Base-by-base conservation (phyloP, 2,888 invertebrate genomes). In the Apocheima hispidaria region DNA sequence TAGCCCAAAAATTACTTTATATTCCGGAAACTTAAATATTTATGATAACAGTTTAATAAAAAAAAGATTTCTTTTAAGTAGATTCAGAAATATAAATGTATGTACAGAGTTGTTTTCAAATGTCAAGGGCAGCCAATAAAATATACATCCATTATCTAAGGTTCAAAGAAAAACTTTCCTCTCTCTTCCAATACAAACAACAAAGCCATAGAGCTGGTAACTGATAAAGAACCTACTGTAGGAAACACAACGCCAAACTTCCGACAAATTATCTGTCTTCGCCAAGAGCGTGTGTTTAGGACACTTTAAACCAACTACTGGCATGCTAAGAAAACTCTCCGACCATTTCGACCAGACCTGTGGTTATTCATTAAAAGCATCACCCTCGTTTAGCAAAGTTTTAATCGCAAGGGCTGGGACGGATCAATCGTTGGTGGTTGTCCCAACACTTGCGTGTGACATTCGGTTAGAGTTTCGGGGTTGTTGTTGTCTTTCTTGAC, bases 221-320 rank as follows among this genome's bases (percentile, higher is more conserved):
- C 77, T 79, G 81, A 82, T 81, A 79, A 82, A 79, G 82, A 79
- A 83, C 78, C 81, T 78, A 78, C 70, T 66, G 69, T 69, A 73
- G 73, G 71, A 74, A 81, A 82, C 74, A 81, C 77, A 71, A 66
- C 70, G 65, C 61, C 56, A 49, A 82, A 82, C 72, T 84, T 80
- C 71, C 75, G 75, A 80, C 81, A 85, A 84, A 81, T 84, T 82
- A 82, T 83, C 77, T 77, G 70, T 73, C 77, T 72, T 72, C 72
- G 68, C 63, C 70, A 71, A 72, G 75, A 77, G 77, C 78, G 82
- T 84, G 80, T 86, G 82, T 78, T 84, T 84, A 86, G 86, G 87
- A 81, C 77, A 66, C 72, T 70, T 70, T 66, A 73, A 63, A 70
- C 65, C 79, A 76, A 75, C 80, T 75, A 75, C 75, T 70, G 69